A percentile compares a stretch with the other conserved stretches of the same genome.
Evolutionary conservation across 2,888 invertebrate genomes (phyloP).

Genomic region (Agrotis exclamationis): DNA sequence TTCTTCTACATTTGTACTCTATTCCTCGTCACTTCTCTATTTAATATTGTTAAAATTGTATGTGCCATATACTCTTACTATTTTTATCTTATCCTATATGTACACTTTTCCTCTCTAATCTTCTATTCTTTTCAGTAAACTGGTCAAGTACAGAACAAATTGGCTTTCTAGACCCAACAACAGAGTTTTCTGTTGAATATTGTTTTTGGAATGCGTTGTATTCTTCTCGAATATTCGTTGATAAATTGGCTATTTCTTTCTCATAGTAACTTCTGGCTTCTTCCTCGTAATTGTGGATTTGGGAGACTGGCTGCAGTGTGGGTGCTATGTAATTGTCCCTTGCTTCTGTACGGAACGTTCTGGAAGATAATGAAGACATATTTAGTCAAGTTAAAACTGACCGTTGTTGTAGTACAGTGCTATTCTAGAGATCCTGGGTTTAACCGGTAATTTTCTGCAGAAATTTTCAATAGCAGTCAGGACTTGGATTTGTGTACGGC

Average conservation of each 20-base stretch:
- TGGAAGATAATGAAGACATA: constrained; percentile 62
- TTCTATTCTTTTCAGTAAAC: constrained; percentile 76
- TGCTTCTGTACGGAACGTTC: constrained; percentile 83
- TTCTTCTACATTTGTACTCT: not conserved
- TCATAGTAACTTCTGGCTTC: constrained; percentile 75
- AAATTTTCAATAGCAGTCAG: not conserved
- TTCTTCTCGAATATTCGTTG: constrained; percentile 73
- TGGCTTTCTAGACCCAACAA: constrained; percentile 78
- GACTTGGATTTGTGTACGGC: not conserved
- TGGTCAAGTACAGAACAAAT: constrained; percentile 79
- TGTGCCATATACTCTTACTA: not conserved
- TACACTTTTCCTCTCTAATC: constrained; percentile 67
- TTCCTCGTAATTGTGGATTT: constrained; percentile 77
- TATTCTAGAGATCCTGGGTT: not conserved
- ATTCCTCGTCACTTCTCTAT: not conserved
- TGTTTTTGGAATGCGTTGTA: constrained; percentile 62
- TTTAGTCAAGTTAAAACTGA: not conserved
- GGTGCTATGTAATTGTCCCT: constrained; percentile 80
- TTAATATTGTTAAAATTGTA: not conserved
- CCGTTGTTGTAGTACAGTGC: too few relatives aligned
- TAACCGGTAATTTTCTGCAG: too few relatives aligned
- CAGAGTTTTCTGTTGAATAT: constrained; percentile 77
- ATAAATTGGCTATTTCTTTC: constrained; percentile 68
- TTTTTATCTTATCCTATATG: constrained; percentile 35
- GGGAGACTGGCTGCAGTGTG: constrained; percentile 68